Evolutionary conservation across 2,113 vertebrate genomes (phyloP).

Genomic region (Phyllostomus discolor): DNA sequence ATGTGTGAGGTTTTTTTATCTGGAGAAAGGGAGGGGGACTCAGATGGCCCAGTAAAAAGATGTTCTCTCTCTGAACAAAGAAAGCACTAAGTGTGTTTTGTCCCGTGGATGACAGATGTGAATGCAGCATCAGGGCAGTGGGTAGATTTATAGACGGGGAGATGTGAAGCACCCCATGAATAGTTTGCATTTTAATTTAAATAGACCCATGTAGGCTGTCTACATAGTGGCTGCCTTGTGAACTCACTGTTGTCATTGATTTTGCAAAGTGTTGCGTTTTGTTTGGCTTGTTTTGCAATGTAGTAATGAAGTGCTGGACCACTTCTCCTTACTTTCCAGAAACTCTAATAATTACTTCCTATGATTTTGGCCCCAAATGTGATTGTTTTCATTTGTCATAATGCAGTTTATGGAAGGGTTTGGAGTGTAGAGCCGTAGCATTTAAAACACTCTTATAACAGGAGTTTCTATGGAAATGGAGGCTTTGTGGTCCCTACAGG

Average conservation of each 20-base stretch:
- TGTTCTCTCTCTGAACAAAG: background rate
- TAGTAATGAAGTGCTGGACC: background rate
- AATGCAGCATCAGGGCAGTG: conserved; percentile 12
- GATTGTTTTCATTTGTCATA: background rate
- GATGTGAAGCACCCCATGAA: background rate
- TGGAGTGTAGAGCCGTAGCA: background rate
- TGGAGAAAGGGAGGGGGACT: background rate
- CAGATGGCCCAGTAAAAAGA: background rate
- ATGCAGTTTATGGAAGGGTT: background rate
- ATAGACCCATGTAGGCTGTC: background rate
- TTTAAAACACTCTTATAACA: background rate
- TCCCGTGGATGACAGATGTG: conserved; percentile 20
- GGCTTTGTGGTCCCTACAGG: background rate
- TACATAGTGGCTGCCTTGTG: background rate
- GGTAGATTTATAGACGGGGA: conserved; percentile 37
- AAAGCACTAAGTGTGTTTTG: background rate
- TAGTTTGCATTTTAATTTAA: conserved; percentile 4
- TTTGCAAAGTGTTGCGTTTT: background rate
- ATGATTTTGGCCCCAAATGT: background rate
- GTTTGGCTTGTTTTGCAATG: background rate
- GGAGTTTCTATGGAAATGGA: background rate
- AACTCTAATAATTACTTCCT: background rate
- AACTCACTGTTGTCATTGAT: conserved; percentile 12
- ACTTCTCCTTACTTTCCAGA: background rate
- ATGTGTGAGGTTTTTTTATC: background rate